These are phyloP conservation scores for Entelurus aequoreus DNA, from an alignment of 2,113 vertebrate genomes.

Conservation along the genomic window DNA sequence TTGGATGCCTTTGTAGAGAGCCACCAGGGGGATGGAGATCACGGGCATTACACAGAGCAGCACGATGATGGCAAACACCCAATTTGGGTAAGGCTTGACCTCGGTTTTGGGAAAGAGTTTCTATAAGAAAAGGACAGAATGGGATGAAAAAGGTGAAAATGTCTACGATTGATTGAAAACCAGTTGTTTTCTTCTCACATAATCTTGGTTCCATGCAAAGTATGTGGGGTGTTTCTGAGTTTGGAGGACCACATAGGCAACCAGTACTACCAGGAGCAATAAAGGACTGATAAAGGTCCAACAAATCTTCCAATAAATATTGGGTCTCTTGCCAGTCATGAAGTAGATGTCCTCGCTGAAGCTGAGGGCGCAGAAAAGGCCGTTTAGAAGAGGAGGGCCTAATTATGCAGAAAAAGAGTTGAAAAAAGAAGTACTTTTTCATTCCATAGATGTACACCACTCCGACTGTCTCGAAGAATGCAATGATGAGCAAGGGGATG, in stretches of 20 bases:
- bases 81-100: conserved; percentile 71
- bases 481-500: conserved; percentile 78
- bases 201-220: conserved; percentile 78
- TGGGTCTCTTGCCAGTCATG: conserved; percentile 81
- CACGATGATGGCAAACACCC: conserved; percentile 74
- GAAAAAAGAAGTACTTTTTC: conserved; percentile 64
- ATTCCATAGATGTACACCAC: conserved; percentile 78
- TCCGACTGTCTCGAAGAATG: conserved; percentile 78
- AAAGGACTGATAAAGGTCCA: conserved; percentile 82
- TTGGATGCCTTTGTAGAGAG: conserved; percentile 58
- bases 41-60: conserved; percentile 70
- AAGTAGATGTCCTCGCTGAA: conserved; percentile 79
- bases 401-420: background rate
- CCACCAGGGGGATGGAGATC: conserved; percentile 69
- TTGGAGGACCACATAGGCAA: conserved; percentile 73
- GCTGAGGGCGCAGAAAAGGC: conserved; percentile 54
- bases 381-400: too few relatives aligned
- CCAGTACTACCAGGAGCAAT: conserved; percentile 74
- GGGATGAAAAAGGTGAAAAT: background rate
- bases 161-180: background rate
- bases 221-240: conserved; percentile 64
- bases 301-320: conserved; percentile 78
- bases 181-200: conserved; percentile 53
- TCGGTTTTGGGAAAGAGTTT: conserved; percentile 73
- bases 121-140: conserved; percentile 41